Conservation (phyloP, 2,888 invertebrate species). For the Coenonympha arcania region DNA sequence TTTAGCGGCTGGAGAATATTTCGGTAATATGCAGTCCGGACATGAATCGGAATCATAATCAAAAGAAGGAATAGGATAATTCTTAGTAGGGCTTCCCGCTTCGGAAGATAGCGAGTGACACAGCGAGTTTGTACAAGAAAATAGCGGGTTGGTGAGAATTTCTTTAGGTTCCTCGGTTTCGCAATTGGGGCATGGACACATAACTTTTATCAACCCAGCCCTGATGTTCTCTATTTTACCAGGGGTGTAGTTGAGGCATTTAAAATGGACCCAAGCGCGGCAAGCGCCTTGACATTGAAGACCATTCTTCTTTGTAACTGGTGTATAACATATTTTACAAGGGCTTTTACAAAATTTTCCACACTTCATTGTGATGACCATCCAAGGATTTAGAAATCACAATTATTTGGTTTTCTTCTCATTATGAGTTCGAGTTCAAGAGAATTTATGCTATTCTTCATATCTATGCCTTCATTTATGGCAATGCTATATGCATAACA, state of each 20-base stretch:
- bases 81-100: slow-evolving; percentile 28
- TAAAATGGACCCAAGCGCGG: slow-evolving; percentile 48
- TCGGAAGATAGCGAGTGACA: slow-evolving; percentile 33
- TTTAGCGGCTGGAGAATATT: too few relatives aligned
- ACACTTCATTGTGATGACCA: slow-evolving; percentile 20
- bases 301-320: slow-evolving; percentile 41
- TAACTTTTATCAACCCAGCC: slow-evolving; percentile 40
- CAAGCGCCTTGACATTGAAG: slow-evolving; percentile 52
- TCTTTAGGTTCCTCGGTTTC: slow-evolving; percentile 30
- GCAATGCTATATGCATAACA: too few relatives aligned
- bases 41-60: neutral
- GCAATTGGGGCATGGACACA: slow-evolving; percentile 50
- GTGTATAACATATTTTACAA: slow-evolving; percentile 44
- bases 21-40: too few relatives aligned
- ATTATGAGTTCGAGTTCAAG: slow-evolving; percentile 8
- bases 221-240: slow-evolving; percentile 48
- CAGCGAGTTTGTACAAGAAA: slow-evolving; percentile 29
- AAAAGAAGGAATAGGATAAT: slow-evolving; percentile 19
- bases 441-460: neutral
- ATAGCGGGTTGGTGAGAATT: slow-evolving; percentile 29
- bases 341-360: slow-evolving; percentile 39
- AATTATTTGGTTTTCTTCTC: slow-evolving; percentile 1
- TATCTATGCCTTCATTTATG: neutral
- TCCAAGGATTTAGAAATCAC: too few relatives aligned
- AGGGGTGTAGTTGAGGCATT: slow-evolving; percentile 44